Evolutionary conservation across 2,888 invertebrate species (phyloP), one percentile per base, ranked within the genome.

Genomic region (Diachrysia chrysitis): DNA sequence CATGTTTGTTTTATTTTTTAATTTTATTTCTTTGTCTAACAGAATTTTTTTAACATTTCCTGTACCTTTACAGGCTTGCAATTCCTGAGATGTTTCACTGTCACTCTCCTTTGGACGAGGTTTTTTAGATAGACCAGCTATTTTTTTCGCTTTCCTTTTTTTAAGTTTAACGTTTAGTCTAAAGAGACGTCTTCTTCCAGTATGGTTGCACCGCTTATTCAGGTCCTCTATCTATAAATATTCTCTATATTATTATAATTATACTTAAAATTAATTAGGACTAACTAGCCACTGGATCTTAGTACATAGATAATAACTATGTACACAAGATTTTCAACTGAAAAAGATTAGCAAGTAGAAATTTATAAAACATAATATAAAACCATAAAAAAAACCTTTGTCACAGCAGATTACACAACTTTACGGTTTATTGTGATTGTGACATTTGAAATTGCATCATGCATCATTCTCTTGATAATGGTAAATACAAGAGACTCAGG

Each of bases 121-220:
- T 61, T 46, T 70, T 75, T 23, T 61, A n/a, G n/a, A n/a, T n/a
- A n/a, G n/a, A n/a, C n/a, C n/a, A 62, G 63, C 29, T 17, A 14
- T 53, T 55, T 37, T 42, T 66, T 58, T 66, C 58, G 35, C 56
- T 59, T 54, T 63, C 66, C 54, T 73, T 73, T 58, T 84, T 80
- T 21, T 82, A 86, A 66, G 84, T 83, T 14, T 42, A 7, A 90
- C 75, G 70, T 82, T 92, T 68, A 88, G 89, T 29, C 92, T 84
- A 63, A 93, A 83, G 21, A 86, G 76, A 69, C 92, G 87, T 76
- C 93, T 86, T 66, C 88, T 93, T 63, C 89, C 78, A 42, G 90
- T 77, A 63, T 82, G 12, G 23, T 86, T 83, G 42, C 65, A 17
- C 66, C 72, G 79, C 35, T 61, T 61, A 62, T 32, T 46, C n/a